Evolutionary conservation across 2,113 vertebrate species (phyloP).

Genomic region (Cyanoderma ruficeps): DNA sequence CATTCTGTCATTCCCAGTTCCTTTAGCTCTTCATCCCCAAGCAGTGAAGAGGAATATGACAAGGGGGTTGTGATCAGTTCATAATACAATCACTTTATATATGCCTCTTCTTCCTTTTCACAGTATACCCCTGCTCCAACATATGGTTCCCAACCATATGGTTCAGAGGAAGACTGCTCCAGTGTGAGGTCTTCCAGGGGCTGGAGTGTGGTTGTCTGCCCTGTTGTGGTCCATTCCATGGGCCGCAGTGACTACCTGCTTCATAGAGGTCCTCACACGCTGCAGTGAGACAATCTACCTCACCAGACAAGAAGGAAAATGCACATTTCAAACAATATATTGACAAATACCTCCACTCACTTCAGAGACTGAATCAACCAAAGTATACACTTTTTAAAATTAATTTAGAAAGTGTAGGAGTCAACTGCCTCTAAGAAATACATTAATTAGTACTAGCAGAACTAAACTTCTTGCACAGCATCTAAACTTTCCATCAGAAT

Average conservation of each 20-base stretch:
- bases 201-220: neutral
- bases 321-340: neutral
- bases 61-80: neutral
- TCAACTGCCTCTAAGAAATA: neutral
- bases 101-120: neutral
- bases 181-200: neutral
- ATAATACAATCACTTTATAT: neutral
- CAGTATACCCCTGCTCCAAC: accelerated
- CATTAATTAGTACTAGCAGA: neutral
- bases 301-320: neutral
- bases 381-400: neutral
- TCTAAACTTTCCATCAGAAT: neutral
- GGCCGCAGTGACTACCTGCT: neutral
- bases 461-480: neutral
- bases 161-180: neutral
- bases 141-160: neutral
- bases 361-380: neutral
- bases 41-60: accelerated
- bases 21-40: neutral
- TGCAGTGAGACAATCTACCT: accelerated
- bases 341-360: neutral
- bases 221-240: accelerated
- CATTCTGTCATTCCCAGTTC: neutral
- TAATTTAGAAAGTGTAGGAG: neutral
- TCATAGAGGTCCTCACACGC: neutral